phyloP scores from a whole-genome alignment of 2,888 invertebrate species.

The Abscondita cerata region DNA sequence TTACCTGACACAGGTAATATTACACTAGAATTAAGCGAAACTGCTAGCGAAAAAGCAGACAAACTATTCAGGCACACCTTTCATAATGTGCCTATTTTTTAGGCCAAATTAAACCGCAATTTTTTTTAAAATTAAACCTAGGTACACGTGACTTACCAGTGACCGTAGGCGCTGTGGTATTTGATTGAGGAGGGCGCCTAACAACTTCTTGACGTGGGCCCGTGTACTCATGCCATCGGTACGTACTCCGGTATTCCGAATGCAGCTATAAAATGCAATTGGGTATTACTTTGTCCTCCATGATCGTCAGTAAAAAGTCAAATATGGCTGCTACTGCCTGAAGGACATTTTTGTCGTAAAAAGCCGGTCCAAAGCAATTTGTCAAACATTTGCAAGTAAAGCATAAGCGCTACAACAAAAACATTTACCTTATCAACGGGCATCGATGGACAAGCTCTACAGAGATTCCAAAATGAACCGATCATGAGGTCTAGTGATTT shows the following conservation, averaged over 20 bases:
- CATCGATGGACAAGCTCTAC: constrained; percentile 96
- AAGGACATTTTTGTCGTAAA: constrained; percentile 7
- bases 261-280: constrained; percentile 71
- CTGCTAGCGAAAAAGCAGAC: too few relatives aligned
- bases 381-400: neutral
- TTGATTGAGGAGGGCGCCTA: constrained; percentile 67
- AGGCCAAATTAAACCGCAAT: too few relatives aligned
- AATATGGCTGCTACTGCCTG: constrained; percentile 19
- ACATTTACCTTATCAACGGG: constrained; percentile 91
- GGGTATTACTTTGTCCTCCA: neutral
- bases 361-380: constrained; percentile 14
- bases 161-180: constrained; percentile 50
- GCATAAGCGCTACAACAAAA: neutral
- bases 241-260: constrained; percentile 93
- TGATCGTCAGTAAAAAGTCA: constrained; percentile 3
- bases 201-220: constrained; percentile 76
- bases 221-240: constrained; percentile 94
- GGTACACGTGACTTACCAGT: constrained; percentile 42
- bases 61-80: too few relatives aligned
- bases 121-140: too few relatives aligned
- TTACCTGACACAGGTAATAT: too few relatives aligned
- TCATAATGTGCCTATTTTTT: too few relatives aligned
- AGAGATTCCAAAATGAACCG: constrained; percentile 97
- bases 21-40: too few relatives aligned
- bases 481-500: constrained; percentile 74